phyloP scores from a whole-genome alignment of 2,797 vertebrate genomes.

The Remorina albescens region DNA sequence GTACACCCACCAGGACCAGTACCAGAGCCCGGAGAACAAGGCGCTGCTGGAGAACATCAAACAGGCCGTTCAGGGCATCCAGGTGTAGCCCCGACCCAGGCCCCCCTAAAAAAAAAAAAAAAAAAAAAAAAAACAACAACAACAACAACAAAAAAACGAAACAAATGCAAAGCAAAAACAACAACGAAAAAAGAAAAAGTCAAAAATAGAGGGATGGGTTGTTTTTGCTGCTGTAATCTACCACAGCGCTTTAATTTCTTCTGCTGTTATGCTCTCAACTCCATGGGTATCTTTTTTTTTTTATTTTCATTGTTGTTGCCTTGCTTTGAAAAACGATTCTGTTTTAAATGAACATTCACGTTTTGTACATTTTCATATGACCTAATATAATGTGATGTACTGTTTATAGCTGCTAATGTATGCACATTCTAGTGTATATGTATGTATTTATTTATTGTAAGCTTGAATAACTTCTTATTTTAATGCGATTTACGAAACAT shows the following conservation, averaged over 20 bases:
- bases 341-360: slow-evolving; percentile 93
- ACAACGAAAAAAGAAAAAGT: slow-evolving; percentile 49
- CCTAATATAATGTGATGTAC: slow-evolving; percentile 97
- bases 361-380: slow-evolving; percentile 99
- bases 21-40: slow-evolving; percentile 99
- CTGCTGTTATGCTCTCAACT: slow-evolving; percentile 76
- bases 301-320: slow-evolving; percentile 88
- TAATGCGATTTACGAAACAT: slow-evolving; percentile 84
- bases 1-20: slow-evolving; percentile 99
- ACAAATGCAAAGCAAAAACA: slow-evolving; percentile 74
- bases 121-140: slow-evolving; percentile 70
- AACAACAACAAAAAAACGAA: slow-evolving; percentile 60
- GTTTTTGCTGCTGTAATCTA: slow-evolving; percentile 93
- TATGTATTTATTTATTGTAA: slow-evolving; percentile 93
- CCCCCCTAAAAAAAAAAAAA: slow-evolving; percentile 60
- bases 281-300: slow-evolving; percentile 68
- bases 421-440: slow-evolving; percentile 96
- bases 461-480: slow-evolving; percentile 89
- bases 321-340: slow-evolving; percentile 91
- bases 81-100: slow-evolving; percentile 89
- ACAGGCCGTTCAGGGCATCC: slow-evolving; percentile 99
- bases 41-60: slow-evolving; percentile 99
- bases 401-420: slow-evolving; percentile 97
- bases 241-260: slow-evolving; percentile 85
- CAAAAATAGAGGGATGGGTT: slow-evolving; percentile 81